Conservation (phyloP, 2,888 invertebrate species). For the Pandemis heparana region DNA sequence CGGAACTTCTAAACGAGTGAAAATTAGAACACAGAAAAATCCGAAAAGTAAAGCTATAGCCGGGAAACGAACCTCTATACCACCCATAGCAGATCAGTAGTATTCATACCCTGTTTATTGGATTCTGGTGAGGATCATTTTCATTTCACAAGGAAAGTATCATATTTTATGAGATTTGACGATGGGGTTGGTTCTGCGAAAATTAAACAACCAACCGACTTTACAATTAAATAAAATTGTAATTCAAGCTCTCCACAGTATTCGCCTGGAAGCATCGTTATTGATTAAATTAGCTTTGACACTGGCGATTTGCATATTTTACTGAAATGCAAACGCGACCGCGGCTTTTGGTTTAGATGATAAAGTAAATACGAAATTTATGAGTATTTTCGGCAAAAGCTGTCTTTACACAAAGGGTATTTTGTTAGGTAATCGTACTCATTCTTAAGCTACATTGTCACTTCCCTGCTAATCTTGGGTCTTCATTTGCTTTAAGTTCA, state of each 20-base stretch:
- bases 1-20: too few species aligned
- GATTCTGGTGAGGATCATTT: too few species aligned
- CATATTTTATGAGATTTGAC: neutral
- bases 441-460: too few species aligned
- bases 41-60: too few species aligned
- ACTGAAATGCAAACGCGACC: constrained; percentile 20
- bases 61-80: too few species aligned
- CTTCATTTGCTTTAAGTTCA: too few species aligned
- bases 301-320: constrained; percentile 31
- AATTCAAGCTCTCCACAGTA: constrained; percentile 12
- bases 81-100: too few species aligned
- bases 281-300: constrained; percentile 36
- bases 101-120: too few species aligned
- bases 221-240: constrained; percentile 28
- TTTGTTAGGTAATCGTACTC: too few species aligned
- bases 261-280: constrained; percentile 15
- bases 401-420: neutral
- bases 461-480: too few species aligned
- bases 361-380: constrained; percentile 35
- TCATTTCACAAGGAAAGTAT: too few species aligned
- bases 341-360: constrained; percentile 19
- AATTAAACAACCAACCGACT: constrained; percentile 4
- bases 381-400: neutral
- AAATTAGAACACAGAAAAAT: too few species aligned
- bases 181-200: neutral